Evolutionary conservation across 2,797 vertebrate genomes (phyloP).

Genomic region (Hylomyscus alleni): DNA sequence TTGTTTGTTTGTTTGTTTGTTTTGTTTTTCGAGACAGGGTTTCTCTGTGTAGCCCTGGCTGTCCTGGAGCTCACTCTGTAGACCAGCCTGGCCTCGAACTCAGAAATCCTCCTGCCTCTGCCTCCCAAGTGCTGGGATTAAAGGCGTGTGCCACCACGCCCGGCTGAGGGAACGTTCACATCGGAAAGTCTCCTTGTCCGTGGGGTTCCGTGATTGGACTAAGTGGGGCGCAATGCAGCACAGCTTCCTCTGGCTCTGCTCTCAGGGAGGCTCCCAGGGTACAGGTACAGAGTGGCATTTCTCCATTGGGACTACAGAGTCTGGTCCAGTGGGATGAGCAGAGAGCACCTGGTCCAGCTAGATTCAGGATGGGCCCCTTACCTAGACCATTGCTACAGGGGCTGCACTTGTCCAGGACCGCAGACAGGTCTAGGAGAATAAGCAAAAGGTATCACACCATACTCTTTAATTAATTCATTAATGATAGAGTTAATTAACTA

Average conservation of each 20-base stretch:
- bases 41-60: too few relatives aligned
- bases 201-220: neutral
- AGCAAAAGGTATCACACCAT: neutral
- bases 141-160: too few relatives aligned
- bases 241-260: neutral
- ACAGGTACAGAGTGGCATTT: neutral
- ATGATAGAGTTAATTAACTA: neutral
- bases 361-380: rapidly evolving
- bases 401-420: neutral
- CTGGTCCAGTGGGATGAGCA: too few relatives aligned
- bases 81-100: too few relatives aligned
- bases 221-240: neutral
- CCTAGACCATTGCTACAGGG: too few relatives aligned
- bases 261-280: neutral
- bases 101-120: too few relatives aligned
- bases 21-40: too few relatives aligned
- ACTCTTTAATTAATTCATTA: neutral
- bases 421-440: neutral
- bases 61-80: too few relatives aligned
- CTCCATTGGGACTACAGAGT: neutral
- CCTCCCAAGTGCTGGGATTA: too few relatives aligned
- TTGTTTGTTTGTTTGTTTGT: too few relatives aligned
- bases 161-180: too few relatives aligned
- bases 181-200: neutral
- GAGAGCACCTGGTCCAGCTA: too few relatives aligned